Conservation (phyloP, 2,888 invertebrate genomes). For the Ctena decussata region DNA sequence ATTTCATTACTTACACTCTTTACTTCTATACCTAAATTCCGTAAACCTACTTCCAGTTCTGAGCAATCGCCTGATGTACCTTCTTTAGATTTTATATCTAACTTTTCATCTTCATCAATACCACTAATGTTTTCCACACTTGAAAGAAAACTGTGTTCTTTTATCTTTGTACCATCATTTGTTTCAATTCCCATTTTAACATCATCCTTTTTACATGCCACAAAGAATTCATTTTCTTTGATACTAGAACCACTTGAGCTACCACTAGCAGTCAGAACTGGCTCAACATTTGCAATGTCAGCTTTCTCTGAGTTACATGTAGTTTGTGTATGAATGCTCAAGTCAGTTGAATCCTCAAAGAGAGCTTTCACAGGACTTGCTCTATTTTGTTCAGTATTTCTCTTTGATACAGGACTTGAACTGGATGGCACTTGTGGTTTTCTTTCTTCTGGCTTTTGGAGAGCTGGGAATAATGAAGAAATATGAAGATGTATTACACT, state of each 20-base stretch:
- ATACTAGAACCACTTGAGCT: constrained; percentile 34
- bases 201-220: constrained; percentile 8
- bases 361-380: neutral
- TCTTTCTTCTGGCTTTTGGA: neutral
- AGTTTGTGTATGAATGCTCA: neutral
- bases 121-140: constrained; percentile 1
- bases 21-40: neutral
- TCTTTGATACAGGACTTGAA: neutral
- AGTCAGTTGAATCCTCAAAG: neutral
- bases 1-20: neutral
- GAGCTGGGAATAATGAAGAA: neutral
- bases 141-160: neutral
- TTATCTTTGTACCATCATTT: constrained; percentile 21
- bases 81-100: neutral
- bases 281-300: constrained; percentile 12
- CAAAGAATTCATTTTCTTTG: constrained; percentile 40
- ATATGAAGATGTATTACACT: no score
- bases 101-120: neutral
- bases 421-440: neutral
- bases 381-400: neutral
- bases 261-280: constrained; percentile 5
- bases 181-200: constrained; percentile 9
- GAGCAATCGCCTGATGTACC: neutral
- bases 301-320: neutral
- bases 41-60: neutral